A percentile compares a stretch with the other conserved stretches of the same genome.
Evolutionary conservation across 2,113 vertebrate species (phyloP).

Genomic region (Otis tarda): DNA sequence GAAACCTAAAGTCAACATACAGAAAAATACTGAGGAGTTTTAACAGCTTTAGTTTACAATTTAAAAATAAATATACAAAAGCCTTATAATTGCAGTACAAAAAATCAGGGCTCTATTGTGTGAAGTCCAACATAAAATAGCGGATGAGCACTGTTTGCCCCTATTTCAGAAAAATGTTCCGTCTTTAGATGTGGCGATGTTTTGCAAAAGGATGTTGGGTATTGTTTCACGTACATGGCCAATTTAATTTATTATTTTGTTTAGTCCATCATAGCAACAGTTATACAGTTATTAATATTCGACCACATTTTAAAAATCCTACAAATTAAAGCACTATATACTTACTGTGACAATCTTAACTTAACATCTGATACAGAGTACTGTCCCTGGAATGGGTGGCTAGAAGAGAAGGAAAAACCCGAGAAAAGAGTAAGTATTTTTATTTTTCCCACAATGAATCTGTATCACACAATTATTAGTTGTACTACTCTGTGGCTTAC

Average conservation of each 20-base stretch:
- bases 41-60: not conserved
- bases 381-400: slow-evolving; percentile 96
- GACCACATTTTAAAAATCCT: not conserved
- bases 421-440: not conserved
- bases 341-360: slow-evolving; percentile 96
- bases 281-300: not conserved
- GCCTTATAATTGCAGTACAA: not conserved
- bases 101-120: not conserved
- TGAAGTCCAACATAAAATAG: not conserved
- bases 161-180: not conserved
- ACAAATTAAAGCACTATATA: slow-evolving; percentile 28
- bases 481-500: not conserved
- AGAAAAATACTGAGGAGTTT: not conserved
- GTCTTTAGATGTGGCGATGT: not conserved
- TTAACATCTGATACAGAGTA: slow-evolving; percentile 95
- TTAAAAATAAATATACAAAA: not conserved
- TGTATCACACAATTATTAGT: not conserved
- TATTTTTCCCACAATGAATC: not conserved
- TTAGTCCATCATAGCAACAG: not conserved
- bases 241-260: not conserved
- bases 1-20: not conserved
- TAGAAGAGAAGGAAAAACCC: slow-evolving; percentile 46
- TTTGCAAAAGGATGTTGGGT: not conserved
- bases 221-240: not conserved
- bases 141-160: not conserved